Base-by-base conservation (phyloP, 1,140 invertebrate genomes). In the Dreissena rostriformis region DNA sequence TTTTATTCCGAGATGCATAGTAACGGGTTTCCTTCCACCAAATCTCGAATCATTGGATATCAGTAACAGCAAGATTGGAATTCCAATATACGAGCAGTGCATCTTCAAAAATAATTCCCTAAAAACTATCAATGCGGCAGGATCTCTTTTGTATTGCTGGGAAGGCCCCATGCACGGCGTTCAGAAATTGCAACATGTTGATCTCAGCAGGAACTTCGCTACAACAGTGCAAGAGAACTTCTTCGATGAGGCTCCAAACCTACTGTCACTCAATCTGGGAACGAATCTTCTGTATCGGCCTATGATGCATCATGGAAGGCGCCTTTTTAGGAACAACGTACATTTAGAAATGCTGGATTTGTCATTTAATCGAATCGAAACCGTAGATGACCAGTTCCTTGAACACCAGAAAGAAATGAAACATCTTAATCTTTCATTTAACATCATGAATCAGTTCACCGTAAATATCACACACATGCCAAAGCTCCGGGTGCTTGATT, bases 121-220 rank as follows among this genome's bases (percentile, higher is more conserved):
- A 2, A 78, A 77, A 78, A 26, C 6, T n/a, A 17, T 84, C 7
- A 63, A 55, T 53, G 74, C 67, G 28, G 17, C 19, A 10, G 8
- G 68, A 8, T 84, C 82, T 17, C 26, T 84, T 14, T 26, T 84
- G 53, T 77, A 71, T 39, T 77, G 75, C 39, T 84, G 74, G 82
- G 67, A 70, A 12, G 82, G 82, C 14, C 82, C 82, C 11, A 26
- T 77, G 7, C 24, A 52, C 22, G 82, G 82, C 8, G n/a, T 84
- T 8, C 19, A 61, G 0, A 51, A 63, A 17, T 15, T 84, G 0
- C 28, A 77, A 17, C 22, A 52, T 11, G 1, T 84, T 24, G 82
- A 84, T 53, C 53, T 84, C 0, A 29, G n/a, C 0, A 7, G n/a
- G 12, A 84, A 84, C 17, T 63, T 22, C 2, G 67, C 63, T 19